Conservation (phyloP, 2,113 vertebrate genomes). For the Neomonachus schauinslandi region DNA sequence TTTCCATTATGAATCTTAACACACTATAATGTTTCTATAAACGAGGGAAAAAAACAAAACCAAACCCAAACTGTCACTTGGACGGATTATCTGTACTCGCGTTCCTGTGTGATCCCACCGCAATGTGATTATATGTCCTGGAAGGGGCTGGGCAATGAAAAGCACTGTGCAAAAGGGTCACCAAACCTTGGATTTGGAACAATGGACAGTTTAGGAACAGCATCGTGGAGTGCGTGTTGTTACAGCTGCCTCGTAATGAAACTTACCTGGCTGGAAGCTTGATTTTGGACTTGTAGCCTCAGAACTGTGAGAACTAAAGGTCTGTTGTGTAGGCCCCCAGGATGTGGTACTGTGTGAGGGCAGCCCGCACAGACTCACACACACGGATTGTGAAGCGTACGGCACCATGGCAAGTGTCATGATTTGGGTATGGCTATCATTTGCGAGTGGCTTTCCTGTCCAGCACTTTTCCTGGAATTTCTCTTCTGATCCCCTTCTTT, state of each 20-base stretch:
- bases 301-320: not conserved
- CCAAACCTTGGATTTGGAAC: not conserved
- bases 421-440: not conserved
- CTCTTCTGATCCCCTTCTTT: not conserved
- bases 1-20: slow-evolving; percentile 29
- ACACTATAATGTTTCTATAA: not conserved
- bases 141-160: not conserved
- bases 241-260: not conserved
- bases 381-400: not conserved
- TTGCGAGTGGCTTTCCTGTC: not conserved
- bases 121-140: not conserved
- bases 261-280: not conserved
- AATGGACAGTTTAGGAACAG: not conserved
- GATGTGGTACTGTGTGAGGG: not conserved
- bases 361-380: not conserved
- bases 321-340: no score
- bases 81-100: not conserved
- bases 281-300: not conserved
- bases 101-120: not conserved
- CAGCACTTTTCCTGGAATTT: not conserved
- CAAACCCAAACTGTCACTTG: not conserved
- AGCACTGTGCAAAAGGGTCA: not conserved
- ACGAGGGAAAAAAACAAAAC: not conserved
- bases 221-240: not conserved
- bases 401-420: not conserved